Base-by-base conservation (phyloP, 2,888 invertebrate genomes). In the Anodontia alba region DNA sequence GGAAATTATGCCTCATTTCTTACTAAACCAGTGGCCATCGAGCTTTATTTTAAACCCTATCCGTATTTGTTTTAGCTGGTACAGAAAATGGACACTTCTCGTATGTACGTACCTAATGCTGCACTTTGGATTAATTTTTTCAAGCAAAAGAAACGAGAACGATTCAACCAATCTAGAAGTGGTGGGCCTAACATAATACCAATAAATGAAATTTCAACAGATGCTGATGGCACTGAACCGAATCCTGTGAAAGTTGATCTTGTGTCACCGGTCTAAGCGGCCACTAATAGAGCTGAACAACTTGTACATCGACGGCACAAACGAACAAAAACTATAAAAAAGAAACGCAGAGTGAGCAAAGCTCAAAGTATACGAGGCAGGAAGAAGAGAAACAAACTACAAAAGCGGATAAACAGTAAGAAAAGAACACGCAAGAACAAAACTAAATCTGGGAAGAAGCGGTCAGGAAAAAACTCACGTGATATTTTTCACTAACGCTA, bases 71-170 rank as follows among this genome's bases (percentile, higher is more conserved):
- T 33, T 31, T 31, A 26, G 5, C 23, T 33, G 5, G 7, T 8
- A 38, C 38, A 23, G 23, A 5, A 57, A 8, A 57, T 57, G 57
- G 57, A 57, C 8, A 57, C 23, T 57, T 57, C 57, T 8, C 2
- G 15, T 8, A 3, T 57, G 29, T 57, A 57, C 3, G 57, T 57
- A 26, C 57, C 57, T 23, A 57, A 57, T 57, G 57, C 57, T 8
- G 26, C 57, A 29, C 57, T 57, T 57, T 57, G 57, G 57, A 29
- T 57, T 29, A 26, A 26, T 51, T 51, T 29, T 57, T 57, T 57
- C 29, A 49, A 49, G 49, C 3, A 7, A 49, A 49, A 49, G 20
- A 57, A 57, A 49, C 49, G 57, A 57, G 29, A 57, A 57, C 2
- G 26, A 57, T 8, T 12, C 29, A 57, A 26, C 15, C 23, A 57